Evolutionary conservation across 2,888 invertebrate genomes (phyloP).

Genomic region (Tachystola acroxantha): DNA sequence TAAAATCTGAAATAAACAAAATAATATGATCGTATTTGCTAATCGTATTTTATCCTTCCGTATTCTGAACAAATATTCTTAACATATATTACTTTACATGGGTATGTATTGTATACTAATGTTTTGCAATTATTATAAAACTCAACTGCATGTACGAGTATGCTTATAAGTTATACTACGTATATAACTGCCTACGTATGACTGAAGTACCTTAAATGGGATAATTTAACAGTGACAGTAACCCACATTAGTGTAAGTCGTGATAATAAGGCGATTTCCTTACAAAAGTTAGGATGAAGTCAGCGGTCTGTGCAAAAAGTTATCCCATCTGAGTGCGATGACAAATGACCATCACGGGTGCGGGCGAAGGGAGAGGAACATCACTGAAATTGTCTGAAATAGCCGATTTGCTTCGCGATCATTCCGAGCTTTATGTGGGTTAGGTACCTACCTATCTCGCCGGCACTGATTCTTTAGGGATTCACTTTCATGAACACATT

Average conservation of each 20-base stretch:
- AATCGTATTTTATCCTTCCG: too few species aligned
- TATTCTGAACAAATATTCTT: too few species aligned
- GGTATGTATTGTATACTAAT: too few species aligned
- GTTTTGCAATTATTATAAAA: too few species aligned
- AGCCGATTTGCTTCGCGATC: conserved; percentile 64
- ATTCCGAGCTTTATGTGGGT: conserved; percentile 40
- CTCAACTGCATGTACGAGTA: too few species aligned
- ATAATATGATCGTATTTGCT: neutral
- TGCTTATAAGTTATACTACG: too few species aligned
- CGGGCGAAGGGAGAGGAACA: conserved; percentile 36
- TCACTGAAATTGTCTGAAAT: conserved; percentile 34
- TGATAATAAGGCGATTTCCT: conserved; percentile 59
- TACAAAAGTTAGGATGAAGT: conserved; percentile 64
- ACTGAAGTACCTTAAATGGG: conserved; percentile 20
- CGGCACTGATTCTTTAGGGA: conserved; percentile 28
- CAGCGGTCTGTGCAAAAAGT: conserved; percentile 68
- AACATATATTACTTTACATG: too few species aligned
- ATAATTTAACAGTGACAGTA: conserved; percentile 41
- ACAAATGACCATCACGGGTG: conserved; percentile 51
- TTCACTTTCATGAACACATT: conserved; percentile 33
- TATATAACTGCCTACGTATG: neutral
- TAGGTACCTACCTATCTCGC: conserved; percentile 21
- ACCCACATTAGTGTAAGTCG: conserved; percentile 49
- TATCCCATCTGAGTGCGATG: conserved; percentile 66
- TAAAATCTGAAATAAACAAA: conserved; percentile 41